Conservation (phyloP, 1,140 invertebrate genomes). For the Drosophila truncata region DNA sequence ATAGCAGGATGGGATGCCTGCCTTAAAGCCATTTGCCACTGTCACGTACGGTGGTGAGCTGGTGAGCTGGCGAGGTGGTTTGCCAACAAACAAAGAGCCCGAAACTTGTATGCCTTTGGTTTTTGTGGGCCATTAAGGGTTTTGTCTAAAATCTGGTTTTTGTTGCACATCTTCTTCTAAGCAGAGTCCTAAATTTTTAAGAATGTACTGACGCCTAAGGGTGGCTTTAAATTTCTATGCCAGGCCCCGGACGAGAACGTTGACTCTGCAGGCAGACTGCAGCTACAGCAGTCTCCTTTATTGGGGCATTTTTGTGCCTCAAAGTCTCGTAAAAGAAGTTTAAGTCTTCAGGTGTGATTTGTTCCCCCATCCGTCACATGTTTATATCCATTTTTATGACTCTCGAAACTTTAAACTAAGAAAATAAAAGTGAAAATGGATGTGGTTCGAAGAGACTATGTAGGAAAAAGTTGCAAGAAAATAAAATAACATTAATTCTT, state of each 20-base stretch:
- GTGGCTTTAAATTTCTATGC: constrained; percentile 52
- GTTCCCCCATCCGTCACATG: constrained; percentile 13
- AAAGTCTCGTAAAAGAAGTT: constrained; percentile 48
- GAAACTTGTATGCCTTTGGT: constrained; percentile 37
- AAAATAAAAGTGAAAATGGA: constrained; percentile 28
- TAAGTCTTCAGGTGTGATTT: constrained; percentile 39
- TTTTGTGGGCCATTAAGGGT: constrained; percentile 52
- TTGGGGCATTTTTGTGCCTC: constrained; percentile 47
- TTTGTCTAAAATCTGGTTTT: constrained; percentile 53
- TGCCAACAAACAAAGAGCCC: constrained; percentile 41
- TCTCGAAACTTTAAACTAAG: constrained; percentile 20
- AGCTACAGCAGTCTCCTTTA: constrained; percentile 36
- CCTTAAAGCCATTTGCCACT: constrained; percentile 46
- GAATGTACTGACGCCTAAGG: constrained; percentile 48
- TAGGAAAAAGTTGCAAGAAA: background rate
- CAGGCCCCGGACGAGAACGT: constrained; percentile 20
- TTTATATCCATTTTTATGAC: constrained; percentile 40
- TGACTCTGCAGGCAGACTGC: constrained; percentile 36
- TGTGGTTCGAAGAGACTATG: background rate
- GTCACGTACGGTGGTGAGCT: constrained; percentile 30
- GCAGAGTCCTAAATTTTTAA: constrained; percentile 50
- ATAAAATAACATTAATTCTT: background rate
- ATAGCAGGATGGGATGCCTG: constrained; percentile 16
- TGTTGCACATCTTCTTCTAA: constrained; percentile 51
- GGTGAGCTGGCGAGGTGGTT: constrained; percentile 21